Base-by-base conservation (phyloP, 2,888 invertebrate genomes). In the Microdon myrmicae region DNA sequence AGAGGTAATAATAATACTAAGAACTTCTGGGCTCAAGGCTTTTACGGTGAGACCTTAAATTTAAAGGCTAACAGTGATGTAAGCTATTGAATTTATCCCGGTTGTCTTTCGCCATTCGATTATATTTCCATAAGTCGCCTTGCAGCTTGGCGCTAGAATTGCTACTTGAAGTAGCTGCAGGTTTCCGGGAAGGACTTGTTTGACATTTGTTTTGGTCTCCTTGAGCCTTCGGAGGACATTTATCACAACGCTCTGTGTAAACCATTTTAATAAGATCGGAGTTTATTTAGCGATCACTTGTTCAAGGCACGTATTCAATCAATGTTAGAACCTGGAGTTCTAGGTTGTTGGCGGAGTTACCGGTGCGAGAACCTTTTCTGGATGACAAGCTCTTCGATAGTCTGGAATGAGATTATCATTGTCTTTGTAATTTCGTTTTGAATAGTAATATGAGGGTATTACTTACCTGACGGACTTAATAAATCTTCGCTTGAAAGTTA, bases 221-320 rank as follows among this genome's bases (percentile, higher is more conserved):
- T 58, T 53, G 39, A 67, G 61, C 26, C n/a, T 26, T 60, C 31
- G 74, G 38, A 44, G 72, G 67, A 48, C 69, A 74, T 60, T 74
- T 77, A 19, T 78, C 77, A 16, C 72, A 74, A 45, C 77, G 78
- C 68, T 78, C 78, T 23, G 74, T 73, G 43, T 78, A 71, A 55
- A 78, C 78, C 78, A 78, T 77, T 68, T 68, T 72, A 34, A 39
- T 38, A 34, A 31, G 19, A 23, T 61, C 14, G 39, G 2, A 5
- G 23, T 25, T 51, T 17, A 32, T 37, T 49, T 13, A 26, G n/a
- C 4, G 16, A 9, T 10, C 13, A 48, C 16, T 17, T 34, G 28
- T 58, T 80, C 80, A 80, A 71, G 80, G 80, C 31, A 80, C 80
- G 73, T 78, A 75, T 64, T 80, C 77, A 37, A 80, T 71, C 17